Evolutionary conservation across 2,888 invertebrate species (phyloP).

Genomic region (Formica aserva): DNA sequence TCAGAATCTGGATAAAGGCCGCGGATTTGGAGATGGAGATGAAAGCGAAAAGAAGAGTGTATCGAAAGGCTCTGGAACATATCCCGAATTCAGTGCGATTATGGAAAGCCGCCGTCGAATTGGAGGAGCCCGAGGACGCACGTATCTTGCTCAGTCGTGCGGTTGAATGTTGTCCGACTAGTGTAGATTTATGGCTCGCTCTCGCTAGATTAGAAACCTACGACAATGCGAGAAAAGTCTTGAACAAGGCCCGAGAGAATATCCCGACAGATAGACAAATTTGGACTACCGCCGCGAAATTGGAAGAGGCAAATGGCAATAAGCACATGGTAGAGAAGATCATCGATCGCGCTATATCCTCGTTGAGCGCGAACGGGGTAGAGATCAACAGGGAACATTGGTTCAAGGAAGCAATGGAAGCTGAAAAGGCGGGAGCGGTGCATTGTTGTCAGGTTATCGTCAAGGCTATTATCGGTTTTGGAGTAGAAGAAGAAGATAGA

Average conservation of each 20-base stretch:
- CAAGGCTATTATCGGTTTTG: slow-evolving; percentile 95
- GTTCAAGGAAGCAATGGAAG: slow-evolving; percentile 99
- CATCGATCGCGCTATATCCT: slow-evolving; percentile 95
- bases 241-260: slow-evolving; percentile 99
- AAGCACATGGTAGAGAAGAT: slow-evolving; percentile 97
- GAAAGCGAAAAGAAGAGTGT: slow-evolving; percentile 98
- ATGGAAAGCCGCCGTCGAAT: slow-evolving; percentile 99
- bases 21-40: slow-evolving; percentile 97
- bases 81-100: slow-evolving; percentile 99
- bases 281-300: slow-evolving; percentile 99
- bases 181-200: slow-evolving; percentile 97
- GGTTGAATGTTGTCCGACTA: slow-evolving; percentile 99
- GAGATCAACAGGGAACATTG: slow-evolving; percentile 99
- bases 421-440: slow-evolving; percentile 97
- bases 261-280: slow-evolving; percentile 99
- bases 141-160: slow-evolving; percentile 97
- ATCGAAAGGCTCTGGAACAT: slow-evolving; percentile 97
- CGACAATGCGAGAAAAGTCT: slow-evolving; percentile 98
- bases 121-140: slow-evolving; percentile 99
- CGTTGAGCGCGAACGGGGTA: slow-evolving; percentile 97
- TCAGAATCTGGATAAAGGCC: slow-evolving; percentile 99
- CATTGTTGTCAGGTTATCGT: slow-evolving; percentile 96
- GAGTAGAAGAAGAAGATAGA: slow-evolving; percentile 98
- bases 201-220: slow-evolving; percentile 97
- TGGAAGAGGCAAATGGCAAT: slow-evolving; percentile 99